Base-by-base conservation (phyloP, 2,113 vertebrate genomes). In the Montifringilla adamsi region DNA sequence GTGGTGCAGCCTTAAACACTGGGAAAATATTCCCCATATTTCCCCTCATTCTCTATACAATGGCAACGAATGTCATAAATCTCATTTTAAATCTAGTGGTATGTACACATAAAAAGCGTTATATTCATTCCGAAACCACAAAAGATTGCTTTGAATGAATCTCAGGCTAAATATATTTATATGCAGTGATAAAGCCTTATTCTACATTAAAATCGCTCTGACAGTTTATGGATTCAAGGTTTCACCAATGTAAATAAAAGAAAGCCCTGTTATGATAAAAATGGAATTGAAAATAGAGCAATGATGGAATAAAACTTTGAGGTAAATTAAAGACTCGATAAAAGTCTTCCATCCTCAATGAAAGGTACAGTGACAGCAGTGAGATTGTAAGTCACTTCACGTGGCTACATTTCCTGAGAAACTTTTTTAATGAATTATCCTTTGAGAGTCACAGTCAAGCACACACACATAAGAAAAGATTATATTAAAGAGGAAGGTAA, bases 131-230 rank as follows among this genome's bases (percentile, higher is more conserved):
- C n/a, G 49, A 92, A 64, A 49, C 30, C 53, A 91, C 92, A 94
- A 90, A 95, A 94, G 92, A 93, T 92, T 90, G 85, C 69, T 84
- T 17, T 13, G 86, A 94, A 93, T 47, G 69, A 96, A 92, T 81
- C 76, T 92, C 68, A 52, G 80, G 92, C 92, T 96, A 93, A 97
- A 93, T 90, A 75, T 92, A 96, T 96, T 96, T 96, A 86, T 96
- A 92, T 92, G 86, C 73, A 81, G 83, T 46, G 90, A 94, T 93
- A 96, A 94, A 95, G 77, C 52, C 79, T 86, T 95, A 81, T 84
- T 94, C 73, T 93, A 92, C 83, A 93, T 88, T 92, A 75, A 93
- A 95, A 95, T 93, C 79, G 81, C 53, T 74, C 75, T 93, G 88
- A 67, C 49, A 74, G 73, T 88, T 95, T 92, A 95, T 90, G 79